These are phyloP conservation scores for Pyrocephalus nanus DNA, from an alignment of 2,797 vertebrate species.

Conservation along the genomic window DNA sequence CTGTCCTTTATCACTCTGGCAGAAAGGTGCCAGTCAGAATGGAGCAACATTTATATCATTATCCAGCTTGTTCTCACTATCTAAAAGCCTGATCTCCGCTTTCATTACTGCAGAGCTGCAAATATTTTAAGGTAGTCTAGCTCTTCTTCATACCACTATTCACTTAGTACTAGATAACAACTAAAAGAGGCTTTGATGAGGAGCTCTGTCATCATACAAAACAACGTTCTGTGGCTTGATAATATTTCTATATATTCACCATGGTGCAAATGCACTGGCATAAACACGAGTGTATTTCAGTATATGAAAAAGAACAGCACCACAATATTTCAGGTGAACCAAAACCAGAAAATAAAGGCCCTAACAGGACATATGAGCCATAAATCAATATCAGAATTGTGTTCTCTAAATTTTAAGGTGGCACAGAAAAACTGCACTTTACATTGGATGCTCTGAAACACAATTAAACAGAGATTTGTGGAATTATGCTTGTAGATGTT, in stretches of 20 bases:
- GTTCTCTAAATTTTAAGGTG: neutral
- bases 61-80: conserved; percentile 26
- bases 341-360: neutral
- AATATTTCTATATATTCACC: neutral
- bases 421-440: neutral
- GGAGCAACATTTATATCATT: conserved; percentile 26
- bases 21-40: conserved; percentile 34
- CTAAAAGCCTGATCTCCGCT: neutral
- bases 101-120: neutral
- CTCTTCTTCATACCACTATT: neutral
- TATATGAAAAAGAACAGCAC: neutral
- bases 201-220: neutral
- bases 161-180: neutral
- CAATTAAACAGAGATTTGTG: neutral
- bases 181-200: neutral
- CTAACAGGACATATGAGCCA: neutral
- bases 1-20: conserved; percentile 15
- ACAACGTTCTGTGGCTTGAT: neutral
- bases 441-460: neutral
- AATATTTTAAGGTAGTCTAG: conserved; percentile 11
- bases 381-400: neutral
- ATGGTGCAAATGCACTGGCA: neutral
- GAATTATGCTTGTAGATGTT: neutral
- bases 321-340: neutral
- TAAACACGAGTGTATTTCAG: neutral